Evolutionary conservation across 1,140 invertebrate species (phyloP).

Genomic region (Nixonia krombeini): DNA sequence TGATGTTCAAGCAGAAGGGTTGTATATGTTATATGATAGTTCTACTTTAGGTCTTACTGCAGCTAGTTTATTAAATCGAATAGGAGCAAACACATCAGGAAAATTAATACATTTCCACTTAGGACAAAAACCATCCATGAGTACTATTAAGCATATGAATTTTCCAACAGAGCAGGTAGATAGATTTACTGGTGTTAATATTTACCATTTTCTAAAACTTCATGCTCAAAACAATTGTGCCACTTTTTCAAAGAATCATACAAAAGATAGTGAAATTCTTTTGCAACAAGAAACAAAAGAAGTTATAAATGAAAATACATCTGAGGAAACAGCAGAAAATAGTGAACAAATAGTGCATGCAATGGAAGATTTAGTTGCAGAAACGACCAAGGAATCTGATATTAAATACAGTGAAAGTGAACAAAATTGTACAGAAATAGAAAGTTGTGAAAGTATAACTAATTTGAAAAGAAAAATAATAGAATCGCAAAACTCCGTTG

Average conservation of each 20-base stretch:
- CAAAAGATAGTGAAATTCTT: too few relatives aligned
- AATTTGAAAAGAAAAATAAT: conserved; percentile 14
- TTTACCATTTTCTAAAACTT: conserved; percentile 80
- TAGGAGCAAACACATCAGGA: conserved; percentile 76
- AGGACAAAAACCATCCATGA: conserved; percentile 83
- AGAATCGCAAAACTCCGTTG: background rate
- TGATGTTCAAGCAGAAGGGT: conserved; percentile 84
- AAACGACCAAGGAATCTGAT: background rate
- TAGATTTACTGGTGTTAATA: conserved; percentile 79
- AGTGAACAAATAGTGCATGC: too few relatives aligned
- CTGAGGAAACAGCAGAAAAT: too few relatives aligned
- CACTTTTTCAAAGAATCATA: background rate
- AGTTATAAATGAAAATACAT: background rate
- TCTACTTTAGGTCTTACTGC: conserved; percentile 86
- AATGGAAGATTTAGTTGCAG: too few relatives aligned
- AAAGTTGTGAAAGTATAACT: too few relatives aligned
- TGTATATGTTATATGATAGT: conserved; percentile 89
- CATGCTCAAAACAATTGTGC: conserved; percentile 72
- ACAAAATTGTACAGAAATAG: background rate
- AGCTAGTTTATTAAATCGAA: conserved; percentile 83
- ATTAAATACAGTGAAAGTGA: background rate
- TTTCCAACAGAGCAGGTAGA: conserved; percentile 77
- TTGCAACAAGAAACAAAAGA: background rate
- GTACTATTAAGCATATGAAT: conserved; percentile 84
- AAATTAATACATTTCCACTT: conserved; percentile 83